Conservation (phyloP, 2,113 vertebrate species). For the Anthoscopus minutus region DNA sequence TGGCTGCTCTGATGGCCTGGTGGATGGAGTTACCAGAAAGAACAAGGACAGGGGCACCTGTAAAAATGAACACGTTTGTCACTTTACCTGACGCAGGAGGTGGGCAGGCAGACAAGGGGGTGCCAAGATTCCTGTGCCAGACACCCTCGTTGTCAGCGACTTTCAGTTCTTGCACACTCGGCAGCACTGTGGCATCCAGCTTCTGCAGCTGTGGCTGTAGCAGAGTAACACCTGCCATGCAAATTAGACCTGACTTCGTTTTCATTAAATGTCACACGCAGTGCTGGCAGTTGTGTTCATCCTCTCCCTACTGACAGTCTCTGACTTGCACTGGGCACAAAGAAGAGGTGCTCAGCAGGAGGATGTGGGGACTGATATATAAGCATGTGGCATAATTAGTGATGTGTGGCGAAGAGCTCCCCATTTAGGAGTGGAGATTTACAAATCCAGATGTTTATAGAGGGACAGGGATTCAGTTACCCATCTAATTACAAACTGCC, state of each 20-base stretch:
- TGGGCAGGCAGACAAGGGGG: not conserved
- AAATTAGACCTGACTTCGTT: slow-evolving; percentile 6
- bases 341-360: not conserved
- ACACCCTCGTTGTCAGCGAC: rapidly evolving
- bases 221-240: not conserved
- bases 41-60: not conserved
- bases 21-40: not conserved
- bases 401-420: not conserved
- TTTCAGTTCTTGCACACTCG: not conserved
- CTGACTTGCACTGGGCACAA: not conserved
- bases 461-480: not conserved
- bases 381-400: not conserved
- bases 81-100: not conserved
- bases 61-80: not conserved
- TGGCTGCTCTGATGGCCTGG: rapidly evolving
- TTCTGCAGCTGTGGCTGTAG: not conserved
- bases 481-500: not conserved
- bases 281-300: not conserved
- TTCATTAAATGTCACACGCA: not conserved
- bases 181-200: not conserved
- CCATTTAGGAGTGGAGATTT: not conserved
- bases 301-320: not conserved
- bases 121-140: not conserved
- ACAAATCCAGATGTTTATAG: not conserved
- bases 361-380: not conserved